Conservation (phyloP, 2,888 invertebrate genomes). For the Hirtodrosophila histrioides region DNA sequence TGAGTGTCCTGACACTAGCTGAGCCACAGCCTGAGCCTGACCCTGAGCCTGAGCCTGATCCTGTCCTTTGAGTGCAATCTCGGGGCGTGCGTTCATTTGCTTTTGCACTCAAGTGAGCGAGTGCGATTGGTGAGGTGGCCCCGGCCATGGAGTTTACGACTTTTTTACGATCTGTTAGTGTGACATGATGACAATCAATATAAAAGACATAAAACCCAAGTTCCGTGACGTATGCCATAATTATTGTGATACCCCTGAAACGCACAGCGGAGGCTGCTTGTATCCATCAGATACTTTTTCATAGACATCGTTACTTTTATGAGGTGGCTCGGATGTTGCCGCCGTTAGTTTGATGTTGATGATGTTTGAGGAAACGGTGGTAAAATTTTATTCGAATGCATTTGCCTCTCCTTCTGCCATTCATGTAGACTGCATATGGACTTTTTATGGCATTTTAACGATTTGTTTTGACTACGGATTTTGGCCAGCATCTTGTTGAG, state of each 20-base stretch:
- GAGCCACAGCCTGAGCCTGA: constrained; percentile 33
- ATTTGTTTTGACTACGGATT: constrained; percentile 81
- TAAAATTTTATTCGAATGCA: constrained; percentile 77
- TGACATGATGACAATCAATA: constrained; percentile 82
- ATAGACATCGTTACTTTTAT: constrained; percentile 78
- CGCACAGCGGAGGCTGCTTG: constrained; percentile 35
- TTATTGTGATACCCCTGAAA: constrained; percentile 70
- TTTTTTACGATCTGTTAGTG: constrained; percentile 83
- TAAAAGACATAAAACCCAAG: constrained; percentile 78
- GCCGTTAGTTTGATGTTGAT: constrained; percentile 67
- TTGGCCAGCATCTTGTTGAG: constrained; percentile 56
- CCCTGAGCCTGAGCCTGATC: constrained; percentile 34
- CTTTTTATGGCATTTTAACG: constrained; percentile 82
- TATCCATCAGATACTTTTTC: constrained; percentile 65
- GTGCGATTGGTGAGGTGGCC: constrained; percentile 18
- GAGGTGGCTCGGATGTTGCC: constrained; percentile 78
- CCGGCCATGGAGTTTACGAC: constrained; percentile 74
- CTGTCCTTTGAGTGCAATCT: constrained; percentile 20
- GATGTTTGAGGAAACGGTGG: constrained; percentile 73
- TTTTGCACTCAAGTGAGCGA: constrained; percentile 31
- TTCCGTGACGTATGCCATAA: constrained; percentile 80
- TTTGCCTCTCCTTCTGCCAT: constrained; percentile 45
- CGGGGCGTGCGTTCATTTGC: constrained; percentile 34
- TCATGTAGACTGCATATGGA: constrained; percentile 57
- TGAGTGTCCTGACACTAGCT: constrained; percentile 43